Evolutionary conservation across 2,113 vertebrate species (phyloP).

Genomic region (Petrocephalus microphthalmus): DNA sequence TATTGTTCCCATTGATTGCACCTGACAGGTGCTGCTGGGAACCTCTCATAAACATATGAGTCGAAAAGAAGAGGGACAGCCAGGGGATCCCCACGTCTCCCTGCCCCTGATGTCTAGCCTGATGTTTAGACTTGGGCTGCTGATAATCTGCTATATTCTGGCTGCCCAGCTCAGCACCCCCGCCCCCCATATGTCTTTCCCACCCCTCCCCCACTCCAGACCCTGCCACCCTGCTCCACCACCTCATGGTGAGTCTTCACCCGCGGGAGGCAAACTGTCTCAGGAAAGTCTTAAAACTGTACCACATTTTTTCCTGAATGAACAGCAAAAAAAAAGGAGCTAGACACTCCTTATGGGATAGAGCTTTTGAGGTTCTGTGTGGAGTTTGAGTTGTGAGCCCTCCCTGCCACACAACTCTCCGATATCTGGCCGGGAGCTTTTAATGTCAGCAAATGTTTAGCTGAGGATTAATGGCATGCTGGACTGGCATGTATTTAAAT

Average conservation of each 20-base stretch:
- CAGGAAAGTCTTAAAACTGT: background rate
- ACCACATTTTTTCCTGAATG: background rate
- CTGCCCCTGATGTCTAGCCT: background rate
- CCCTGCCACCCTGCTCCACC: background rate
- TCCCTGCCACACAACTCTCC: too few species aligned
- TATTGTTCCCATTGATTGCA: background rate
- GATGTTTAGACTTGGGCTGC: background rate
- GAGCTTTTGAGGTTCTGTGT: background rate
- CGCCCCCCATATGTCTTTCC: background rate
- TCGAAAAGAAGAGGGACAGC: background rate
- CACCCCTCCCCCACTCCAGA: background rate
- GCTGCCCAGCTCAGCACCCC: background rate
- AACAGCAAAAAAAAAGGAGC: background rate
- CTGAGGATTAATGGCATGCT: too few species aligned
- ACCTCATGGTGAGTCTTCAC: background rate
- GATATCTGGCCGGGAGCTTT: too few species aligned
- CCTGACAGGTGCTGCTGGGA: background rate
- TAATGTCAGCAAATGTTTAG: too few species aligned
- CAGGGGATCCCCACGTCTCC: background rate
- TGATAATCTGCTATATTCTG: background rate
- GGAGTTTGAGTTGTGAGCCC: too few species aligned
- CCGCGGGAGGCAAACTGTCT: background rate
- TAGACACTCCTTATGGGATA: background rate
- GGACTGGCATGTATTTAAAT: too few species aligned
- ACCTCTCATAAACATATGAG: background rate